Evolutionary conservation across 2,888 invertebrate genomes (phyloP).

Genomic region (Andrena chrysosceles): DNA sequence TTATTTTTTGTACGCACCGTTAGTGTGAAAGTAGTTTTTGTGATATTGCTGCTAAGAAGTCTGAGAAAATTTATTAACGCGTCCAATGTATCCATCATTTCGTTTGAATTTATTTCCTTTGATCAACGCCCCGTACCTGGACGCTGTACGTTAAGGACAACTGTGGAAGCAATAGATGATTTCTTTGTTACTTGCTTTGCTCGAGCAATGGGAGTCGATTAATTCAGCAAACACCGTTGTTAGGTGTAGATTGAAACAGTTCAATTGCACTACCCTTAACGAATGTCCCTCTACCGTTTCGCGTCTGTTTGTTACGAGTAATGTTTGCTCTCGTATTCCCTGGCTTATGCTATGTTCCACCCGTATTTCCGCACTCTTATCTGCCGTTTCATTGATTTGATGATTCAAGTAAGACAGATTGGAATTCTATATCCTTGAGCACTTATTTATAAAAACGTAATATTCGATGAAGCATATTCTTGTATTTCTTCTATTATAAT

Average conservation of each 20-base stretch:
- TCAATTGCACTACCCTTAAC: conserved; percentile 38
- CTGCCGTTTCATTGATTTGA: conserved; percentile 53
- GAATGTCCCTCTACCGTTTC: conserved; percentile 22
- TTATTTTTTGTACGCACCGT: too few relatives aligned
- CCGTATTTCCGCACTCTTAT: conserved; percentile 70
- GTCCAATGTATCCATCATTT: neutral
- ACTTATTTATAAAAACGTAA: conserved; percentile 6
- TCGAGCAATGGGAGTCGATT: conserved; percentile 8
- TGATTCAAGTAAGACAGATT: conserved; percentile 1
- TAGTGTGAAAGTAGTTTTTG: neutral
- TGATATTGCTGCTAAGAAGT: neutral
- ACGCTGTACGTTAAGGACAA: conserved; percentile 25
- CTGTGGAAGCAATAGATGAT: neutral
- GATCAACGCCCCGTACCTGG: conserved; percentile 11
- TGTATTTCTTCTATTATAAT: neutral
- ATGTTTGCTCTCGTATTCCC: conserved; percentile 71
- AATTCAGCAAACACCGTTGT: neutral
- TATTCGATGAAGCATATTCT: neutral
- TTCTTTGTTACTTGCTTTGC: neutral
- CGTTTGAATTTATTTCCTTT: conserved; percentile 9
- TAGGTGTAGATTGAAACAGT: conserved; percentile 12
- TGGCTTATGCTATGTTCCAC: conserved; percentile 77
- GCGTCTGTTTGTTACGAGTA: conserved; percentile 50
- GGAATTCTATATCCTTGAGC: conserved; percentile 5
- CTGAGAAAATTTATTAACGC: conserved; percentile 5